Evolutionary conservation across 1,140 invertebrate species (phyloP).

Genomic region (Brachionus angularis): DNA sequence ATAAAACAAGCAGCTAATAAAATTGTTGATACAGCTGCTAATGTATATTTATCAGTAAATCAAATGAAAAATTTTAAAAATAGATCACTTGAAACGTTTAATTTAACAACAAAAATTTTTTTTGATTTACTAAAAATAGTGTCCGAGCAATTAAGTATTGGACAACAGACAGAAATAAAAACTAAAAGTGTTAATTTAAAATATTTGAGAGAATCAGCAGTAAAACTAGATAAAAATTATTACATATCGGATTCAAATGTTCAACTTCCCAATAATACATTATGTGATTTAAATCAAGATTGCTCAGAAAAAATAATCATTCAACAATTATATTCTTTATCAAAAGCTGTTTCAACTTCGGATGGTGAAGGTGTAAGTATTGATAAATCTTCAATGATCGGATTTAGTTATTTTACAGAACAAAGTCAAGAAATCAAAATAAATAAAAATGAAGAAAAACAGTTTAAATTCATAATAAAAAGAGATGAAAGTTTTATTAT

Average conservation of each 20-base stretch:
- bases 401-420: not conserved
- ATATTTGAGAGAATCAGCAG: not conserved
- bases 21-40: slow-evolving; percentile 10
- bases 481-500: not conserved
- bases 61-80: too few relatives aligned
- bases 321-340: not conserved
- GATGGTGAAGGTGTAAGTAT: not conserved
- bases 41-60: not conserved
- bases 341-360: too few relatives aligned
- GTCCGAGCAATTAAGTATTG: not conserved
- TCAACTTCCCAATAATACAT: too few relatives aligned
- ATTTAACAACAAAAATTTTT: not conserved
- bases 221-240: too few relatives aligned
- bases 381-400: not conserved
- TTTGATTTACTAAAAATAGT: not conserved
- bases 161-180: not conserved
- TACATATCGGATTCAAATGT: too few relatives aligned
- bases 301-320: too few relatives aligned
- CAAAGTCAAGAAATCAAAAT: not conserved
- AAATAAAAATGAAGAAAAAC: not conserved
- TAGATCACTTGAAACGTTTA: not conserved
- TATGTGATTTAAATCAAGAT: too few relatives aligned
- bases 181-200: slow-evolving; percentile 1
- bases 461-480: slow-evolving; percentile 1
- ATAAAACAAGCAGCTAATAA: slow-evolving; percentile 13